Evolutionary conservation across 1,140 invertebrate genomes (phyloP).

Genomic region (Acromyrmex charruanus): DNA sequence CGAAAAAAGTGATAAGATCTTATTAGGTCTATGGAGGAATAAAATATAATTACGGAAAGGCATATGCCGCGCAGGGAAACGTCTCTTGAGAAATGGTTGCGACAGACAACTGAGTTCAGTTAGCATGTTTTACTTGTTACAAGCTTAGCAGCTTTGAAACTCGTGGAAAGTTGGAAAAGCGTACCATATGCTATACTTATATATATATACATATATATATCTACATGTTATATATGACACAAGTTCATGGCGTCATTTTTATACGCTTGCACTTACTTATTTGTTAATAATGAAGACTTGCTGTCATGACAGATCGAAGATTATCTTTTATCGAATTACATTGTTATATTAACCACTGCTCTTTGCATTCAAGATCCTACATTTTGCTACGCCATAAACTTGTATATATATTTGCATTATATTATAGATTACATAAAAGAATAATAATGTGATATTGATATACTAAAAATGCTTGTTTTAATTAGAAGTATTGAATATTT

Average conservation of each 20-base stretch:
- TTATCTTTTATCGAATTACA: background rate
- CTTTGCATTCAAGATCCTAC: background rate
- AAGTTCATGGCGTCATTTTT: constrained; percentile 47
- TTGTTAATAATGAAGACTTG: constrained; percentile 44
- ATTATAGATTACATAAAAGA: background rate
- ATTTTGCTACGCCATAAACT: background rate
- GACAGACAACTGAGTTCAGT: constrained; percentile 51
- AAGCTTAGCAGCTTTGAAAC: constrained; percentile 45
- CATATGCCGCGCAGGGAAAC: background rate
- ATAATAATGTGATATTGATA: background rate
- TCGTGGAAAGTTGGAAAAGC: constrained; percentile 56
- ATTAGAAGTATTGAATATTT: background rate
- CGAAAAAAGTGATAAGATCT: background rate
- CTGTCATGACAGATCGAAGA: background rate
- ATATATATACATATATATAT: background rate
- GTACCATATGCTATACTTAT: background rate
- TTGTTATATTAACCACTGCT: background rate
- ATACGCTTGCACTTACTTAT: background rate
- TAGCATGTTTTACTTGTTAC: constrained; percentile 54
- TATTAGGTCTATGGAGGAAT: background rate
- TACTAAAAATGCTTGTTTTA: background rate
- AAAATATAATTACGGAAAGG: constrained; percentile 7
- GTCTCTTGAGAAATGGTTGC: constrained; percentile 41
- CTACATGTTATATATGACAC: constrained; percentile 30
- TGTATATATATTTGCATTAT: constrained; percentile 4